phyloP scores from a whole-genome alignment of 2,888 invertebrate genomes.

The Drosophila monieri region DNA sequence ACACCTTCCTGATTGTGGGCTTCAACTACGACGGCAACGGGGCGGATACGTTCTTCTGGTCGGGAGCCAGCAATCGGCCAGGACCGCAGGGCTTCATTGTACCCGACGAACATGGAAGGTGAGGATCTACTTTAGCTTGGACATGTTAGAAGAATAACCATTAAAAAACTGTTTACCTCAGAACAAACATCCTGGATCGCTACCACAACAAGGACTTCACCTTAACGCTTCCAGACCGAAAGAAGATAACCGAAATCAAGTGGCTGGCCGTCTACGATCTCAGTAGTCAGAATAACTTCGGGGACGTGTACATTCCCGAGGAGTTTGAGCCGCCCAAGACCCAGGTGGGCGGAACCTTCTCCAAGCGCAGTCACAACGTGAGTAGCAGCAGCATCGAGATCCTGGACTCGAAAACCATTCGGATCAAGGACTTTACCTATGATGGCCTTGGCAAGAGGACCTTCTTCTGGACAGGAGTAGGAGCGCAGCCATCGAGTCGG shows the following conservation, averaged over 20 bases:
- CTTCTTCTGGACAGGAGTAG: constrained; percentile 95
- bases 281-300: constrained; percentile 93
- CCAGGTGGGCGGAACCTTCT: constrained; percentile 86
- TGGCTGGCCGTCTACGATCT: constrained; percentile 96
- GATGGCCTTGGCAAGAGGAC: constrained; percentile 91
- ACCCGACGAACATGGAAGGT: constrained; percentile 94
- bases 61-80: constrained; percentile 93
- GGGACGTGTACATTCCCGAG: constrained; percentile 95
- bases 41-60: constrained; percentile 96
- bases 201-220: constrained; percentile 94
- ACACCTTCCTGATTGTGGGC: constrained; percentile 90
- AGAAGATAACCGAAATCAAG: constrained; percentile 93
- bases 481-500: constrained; percentile 92
- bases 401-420: constrained; percentile 91
- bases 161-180: constrained; percentile 75
- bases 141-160: background rate
- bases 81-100: constrained; percentile 96
- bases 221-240: constrained; percentile 91
- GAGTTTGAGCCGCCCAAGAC: constrained; percentile 94
- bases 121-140: constrained; percentile 72
- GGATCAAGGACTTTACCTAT: constrained; percentile 90
- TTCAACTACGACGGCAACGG: constrained; percentile 96
- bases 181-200: constrained; percentile 93
- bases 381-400: constrained; percentile 90
- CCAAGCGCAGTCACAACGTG: constrained; percentile 87